phyloP scores from a whole-genome alignment of 2,888 invertebrate genomes.

The Apamea monoglypha region DNA sequence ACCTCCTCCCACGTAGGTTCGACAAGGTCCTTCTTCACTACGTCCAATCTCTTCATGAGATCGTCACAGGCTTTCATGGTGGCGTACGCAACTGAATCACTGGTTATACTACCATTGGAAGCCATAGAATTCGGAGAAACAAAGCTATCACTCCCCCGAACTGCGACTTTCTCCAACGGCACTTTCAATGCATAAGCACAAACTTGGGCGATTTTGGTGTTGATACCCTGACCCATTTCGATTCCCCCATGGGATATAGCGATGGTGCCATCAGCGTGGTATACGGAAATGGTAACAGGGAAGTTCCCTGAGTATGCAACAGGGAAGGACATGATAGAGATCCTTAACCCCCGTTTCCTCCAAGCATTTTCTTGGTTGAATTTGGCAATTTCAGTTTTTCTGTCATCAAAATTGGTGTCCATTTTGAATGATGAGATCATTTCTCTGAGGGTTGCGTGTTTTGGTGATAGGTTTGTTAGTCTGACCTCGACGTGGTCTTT shows the following conservation, averaged over 20 bases:
- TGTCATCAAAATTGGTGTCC: constrained; percentile 89
- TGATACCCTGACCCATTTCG: constrained; percentile 95
- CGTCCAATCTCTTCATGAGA: constrained; percentile 84
- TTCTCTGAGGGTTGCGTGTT: constrained; percentile 79
- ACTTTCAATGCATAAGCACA: constrained; percentile 92
- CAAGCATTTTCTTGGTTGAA: constrained; percentile 93
- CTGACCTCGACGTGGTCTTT: constrained; percentile 91
- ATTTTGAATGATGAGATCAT: constrained; percentile 90
- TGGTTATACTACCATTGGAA: constrained; percentile 93
- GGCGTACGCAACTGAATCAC: constrained; percentile 92
- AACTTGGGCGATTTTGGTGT: constrained; percentile 92
- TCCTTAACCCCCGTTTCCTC: constrained; percentile 92
- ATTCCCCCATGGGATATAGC: constrained; percentile 92
- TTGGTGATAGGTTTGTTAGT: constrained; percentile 85
- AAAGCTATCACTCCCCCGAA: constrained; percentile 92
- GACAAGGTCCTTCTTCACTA: constrained; percentile 79
- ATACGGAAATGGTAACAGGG: constrained; percentile 91
- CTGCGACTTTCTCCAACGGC: constrained; percentile 89
- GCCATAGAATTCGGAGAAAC: constrained; percentile 92
- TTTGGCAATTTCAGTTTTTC: constrained; percentile 86
- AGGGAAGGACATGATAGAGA: constrained; percentile 92
- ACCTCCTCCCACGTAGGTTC: constrained; percentile 89
- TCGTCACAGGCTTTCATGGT: constrained; percentile 89
- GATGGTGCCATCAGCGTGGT: constrained; percentile 92
- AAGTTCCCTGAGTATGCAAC: constrained; percentile 88